These are phyloP conservation scores for Drosophila antonietae DNA, from an alignment of 2,888 invertebrate genomes.

Conservation along the genomic window DNA sequence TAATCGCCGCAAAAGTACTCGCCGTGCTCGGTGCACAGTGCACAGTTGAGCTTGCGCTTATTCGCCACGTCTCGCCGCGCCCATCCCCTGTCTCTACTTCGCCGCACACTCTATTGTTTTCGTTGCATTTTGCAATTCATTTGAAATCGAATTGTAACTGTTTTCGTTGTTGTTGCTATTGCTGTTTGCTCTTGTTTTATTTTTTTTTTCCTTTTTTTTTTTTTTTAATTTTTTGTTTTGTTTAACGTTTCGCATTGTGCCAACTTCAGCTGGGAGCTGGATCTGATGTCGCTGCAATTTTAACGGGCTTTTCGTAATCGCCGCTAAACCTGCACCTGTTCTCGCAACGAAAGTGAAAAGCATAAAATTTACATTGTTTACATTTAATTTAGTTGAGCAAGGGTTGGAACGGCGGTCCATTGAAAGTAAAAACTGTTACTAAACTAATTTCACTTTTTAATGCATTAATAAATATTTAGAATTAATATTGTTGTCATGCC, in stretches of 20 bases:
- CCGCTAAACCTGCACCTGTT: slow-evolving; percentile 63
- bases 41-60: slow-evolving; percentile 33
- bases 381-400: slow-evolving; percentile 29
- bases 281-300: slow-evolving; percentile 54
- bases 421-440: slow-evolving; percentile 65
- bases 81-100: background rate
- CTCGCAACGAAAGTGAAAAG: slow-evolving; percentile 73
- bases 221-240: slow-evolving; percentile 25
- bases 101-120: slow-evolving; percentile 29
- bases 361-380: slow-evolving; percentile 68
- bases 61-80: background rate
- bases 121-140: slow-evolving; percentile 68
- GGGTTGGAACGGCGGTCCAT: slow-evolving; percentile 22
- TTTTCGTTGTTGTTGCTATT: slow-evolving; percentile 26
- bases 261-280: slow-evolving; percentile 39
- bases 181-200: slow-evolving; percentile 16
- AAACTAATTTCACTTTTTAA: slow-evolving; percentile 64
- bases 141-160: slow-evolving; percentile 72
- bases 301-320: slow-evolving; percentile 71
- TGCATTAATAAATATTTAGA: slow-evolving; percentile 68
- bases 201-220: slow-evolving; percentile 19
- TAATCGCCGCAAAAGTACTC: slow-evolving; percentile 38
- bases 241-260: slow-evolving; percentile 29
- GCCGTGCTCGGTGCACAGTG: slow-evolving; percentile 15
- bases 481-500: slow-evolving; percentile 29